Conservation (phyloP, 2,797 vertebrate species). For the Pipistrellus pygmaeus region DNA sequence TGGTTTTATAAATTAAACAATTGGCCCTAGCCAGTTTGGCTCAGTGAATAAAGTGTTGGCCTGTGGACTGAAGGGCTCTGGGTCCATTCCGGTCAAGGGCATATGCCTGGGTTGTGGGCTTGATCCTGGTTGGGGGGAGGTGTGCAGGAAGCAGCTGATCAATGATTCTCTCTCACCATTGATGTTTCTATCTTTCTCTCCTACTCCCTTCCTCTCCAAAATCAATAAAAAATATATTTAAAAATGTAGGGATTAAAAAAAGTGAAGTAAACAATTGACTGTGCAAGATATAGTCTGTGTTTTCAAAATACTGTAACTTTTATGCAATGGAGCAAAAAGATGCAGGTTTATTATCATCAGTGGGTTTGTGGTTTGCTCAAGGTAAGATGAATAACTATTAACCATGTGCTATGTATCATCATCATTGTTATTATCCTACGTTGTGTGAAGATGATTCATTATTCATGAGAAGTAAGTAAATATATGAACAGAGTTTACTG, state of each 20-base stretch:
- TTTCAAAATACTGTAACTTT: conserved; percentile 51
- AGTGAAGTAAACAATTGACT: neutral
- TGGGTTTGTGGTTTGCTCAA: conserved; percentile 32
- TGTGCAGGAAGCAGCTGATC: no score
- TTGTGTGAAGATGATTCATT: conserved; percentile 51
- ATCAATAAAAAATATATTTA: no score
- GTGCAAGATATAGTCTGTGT: neutral
- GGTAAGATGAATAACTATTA: neutral
- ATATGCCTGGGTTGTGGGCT: no score
- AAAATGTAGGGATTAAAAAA: no score
- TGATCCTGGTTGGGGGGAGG: no score
- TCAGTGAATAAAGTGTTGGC: no score
- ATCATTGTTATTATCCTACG: conserved; percentile 37
- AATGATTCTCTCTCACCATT: no score
- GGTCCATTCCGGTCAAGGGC: no score
- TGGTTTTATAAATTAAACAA: conserved; percentile 40
- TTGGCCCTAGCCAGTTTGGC: neutral
- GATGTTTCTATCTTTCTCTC: no score
- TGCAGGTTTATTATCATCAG: neutral
- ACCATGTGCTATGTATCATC: neutral
- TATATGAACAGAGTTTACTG: conserved; percentile 64
- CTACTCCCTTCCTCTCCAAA: no score
- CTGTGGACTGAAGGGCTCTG: no score
- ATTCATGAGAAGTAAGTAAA: conserved; percentile 61
- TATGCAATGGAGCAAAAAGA: conserved; percentile 32